Percentiles rank a stretch among this genome's conserved stretches.
Conservation (phyloP, 2,113 vertebrate species). For the Zingel zingel region DNA sequence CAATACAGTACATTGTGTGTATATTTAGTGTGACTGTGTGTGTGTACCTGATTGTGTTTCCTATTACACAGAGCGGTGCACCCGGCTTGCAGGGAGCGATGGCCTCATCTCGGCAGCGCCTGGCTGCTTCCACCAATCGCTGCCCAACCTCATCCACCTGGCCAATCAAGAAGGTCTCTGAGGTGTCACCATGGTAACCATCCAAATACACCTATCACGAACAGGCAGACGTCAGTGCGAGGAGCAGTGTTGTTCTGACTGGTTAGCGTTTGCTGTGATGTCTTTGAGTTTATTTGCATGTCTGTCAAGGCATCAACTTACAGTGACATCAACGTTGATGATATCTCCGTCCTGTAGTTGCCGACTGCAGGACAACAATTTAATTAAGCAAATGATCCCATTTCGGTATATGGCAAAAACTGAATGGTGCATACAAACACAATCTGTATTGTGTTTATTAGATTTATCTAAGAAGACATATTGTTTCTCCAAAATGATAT, state of each 20-base stretch:
- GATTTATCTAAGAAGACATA: background rate
- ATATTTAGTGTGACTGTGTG: background rate
- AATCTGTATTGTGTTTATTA: constrained; percentile 4
- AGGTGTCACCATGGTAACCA: constrained; percentile 98
- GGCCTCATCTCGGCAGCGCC: constrained; percentile 94
- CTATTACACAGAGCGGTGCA: constrained; percentile 91
- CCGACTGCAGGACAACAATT: constrained; percentile 85
- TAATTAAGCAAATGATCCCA: no score
- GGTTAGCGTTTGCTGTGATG: background rate
- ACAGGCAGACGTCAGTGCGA: background rate
- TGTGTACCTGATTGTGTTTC: constrained; percentile 95
- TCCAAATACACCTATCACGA: constrained; percentile 91
- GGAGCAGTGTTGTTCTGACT: background rate
- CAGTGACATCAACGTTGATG: constrained; percentile 98
- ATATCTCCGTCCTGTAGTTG: constrained; percentile 96
- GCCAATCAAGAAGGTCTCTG: constrained; percentile 96
- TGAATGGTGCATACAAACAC: background rate
- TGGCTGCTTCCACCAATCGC: constrained; percentile 91
- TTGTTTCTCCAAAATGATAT: background rate
- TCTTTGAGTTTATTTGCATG: background rate
- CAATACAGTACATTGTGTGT: background rate
- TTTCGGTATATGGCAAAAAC: background rate
- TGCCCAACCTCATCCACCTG: constrained; percentile 90
- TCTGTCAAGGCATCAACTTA: constrained; percentile 78
- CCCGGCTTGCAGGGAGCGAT: constrained; percentile 91